A percentile compares a stretch with the other conserved stretches of the same genome.
These are phyloP conservation scores for Drosophila macrothrix DNA, from an alignment of 2,888 invertebrate genomes.

Conservation along the genomic window DNA sequence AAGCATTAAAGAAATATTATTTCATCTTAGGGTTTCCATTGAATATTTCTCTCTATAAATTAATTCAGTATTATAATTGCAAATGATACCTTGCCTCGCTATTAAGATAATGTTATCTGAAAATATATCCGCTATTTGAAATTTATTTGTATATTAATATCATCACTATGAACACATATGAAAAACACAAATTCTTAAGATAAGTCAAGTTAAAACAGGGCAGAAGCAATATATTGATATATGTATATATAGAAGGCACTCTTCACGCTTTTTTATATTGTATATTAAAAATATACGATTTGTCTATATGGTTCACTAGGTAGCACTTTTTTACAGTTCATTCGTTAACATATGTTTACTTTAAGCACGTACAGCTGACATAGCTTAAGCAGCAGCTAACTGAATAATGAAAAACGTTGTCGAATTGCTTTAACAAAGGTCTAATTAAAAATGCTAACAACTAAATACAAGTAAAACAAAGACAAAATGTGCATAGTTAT, in stretches of 20 bases:
- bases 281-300: neutral
- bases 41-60: neutral
- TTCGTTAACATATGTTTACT: constrained; percentile 7
- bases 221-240: neutral
- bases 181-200: neutral
- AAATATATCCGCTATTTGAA: neutral
- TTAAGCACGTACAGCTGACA: neutral
- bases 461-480: neutral
- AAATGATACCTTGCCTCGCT: neutral
- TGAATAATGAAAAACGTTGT: neutral
- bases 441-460: neutral
- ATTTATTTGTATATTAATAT: neutral
- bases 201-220: neutral
- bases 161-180: neutral
- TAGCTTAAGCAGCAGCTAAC: too few species aligned
- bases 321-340: neutral
- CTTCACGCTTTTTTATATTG: neutral
- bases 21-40: accelerated
- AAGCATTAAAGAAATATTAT: neutral
- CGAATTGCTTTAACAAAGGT: neutral
- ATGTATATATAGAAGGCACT: neutral
- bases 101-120: neutral
- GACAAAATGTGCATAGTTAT: neutral
- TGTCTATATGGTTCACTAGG: neutral
- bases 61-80: neutral